Evolutionary conservation across 2,888 invertebrate genomes (phyloP), one percentile per base, ranked within the genome.

Genomic region (Drosophila glabriapex): DNA sequence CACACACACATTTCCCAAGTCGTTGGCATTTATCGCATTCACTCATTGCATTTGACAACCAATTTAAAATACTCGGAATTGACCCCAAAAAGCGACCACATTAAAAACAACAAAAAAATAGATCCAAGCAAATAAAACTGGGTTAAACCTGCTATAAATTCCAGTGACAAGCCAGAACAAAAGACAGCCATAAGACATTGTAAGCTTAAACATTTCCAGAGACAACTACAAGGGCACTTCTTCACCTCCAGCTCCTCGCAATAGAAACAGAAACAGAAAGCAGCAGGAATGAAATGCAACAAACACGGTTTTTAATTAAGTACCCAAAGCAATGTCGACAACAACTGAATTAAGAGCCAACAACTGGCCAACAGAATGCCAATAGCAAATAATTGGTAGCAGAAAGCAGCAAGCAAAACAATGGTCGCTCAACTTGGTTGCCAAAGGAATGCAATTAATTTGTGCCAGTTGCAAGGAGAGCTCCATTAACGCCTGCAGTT

Each of bases 61-160:
- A 85, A 90, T 90, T 90, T 88, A 73, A 78, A 74, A 29, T 29
- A 68, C 75, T 87, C 67, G 80, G 55, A 76, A 70, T 50, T 83
- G 85, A 83, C 85, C 82, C 74, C 61, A 68, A 82, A 63, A 37
- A 35, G 39, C 37, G 52, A 68, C 61, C 52, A 68, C 63, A 61
- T 58, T 4, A 43, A 31, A 9, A 31, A 2, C 1, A 59, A 22
- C 4, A 7, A 37, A 12, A 29, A 50, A 7, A 56, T 52, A 65
- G 46, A 66, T 6, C 7, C 12, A 56, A 2, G 50, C 39, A 41
- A 25, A 49, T 55, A 46, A 70, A 90, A 85, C 76, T 85, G 80
- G 89, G 85, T 86, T 86, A 86, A 90, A 86, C 89, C 90, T 64
- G 85, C 85, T 86, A 86, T 86, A 90, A 86, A 86, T 86, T 86